phyloP scores from a whole-genome alignment of 2,797 vertebrate genomes.

The Hyperoplus immaculatus region DNA sequence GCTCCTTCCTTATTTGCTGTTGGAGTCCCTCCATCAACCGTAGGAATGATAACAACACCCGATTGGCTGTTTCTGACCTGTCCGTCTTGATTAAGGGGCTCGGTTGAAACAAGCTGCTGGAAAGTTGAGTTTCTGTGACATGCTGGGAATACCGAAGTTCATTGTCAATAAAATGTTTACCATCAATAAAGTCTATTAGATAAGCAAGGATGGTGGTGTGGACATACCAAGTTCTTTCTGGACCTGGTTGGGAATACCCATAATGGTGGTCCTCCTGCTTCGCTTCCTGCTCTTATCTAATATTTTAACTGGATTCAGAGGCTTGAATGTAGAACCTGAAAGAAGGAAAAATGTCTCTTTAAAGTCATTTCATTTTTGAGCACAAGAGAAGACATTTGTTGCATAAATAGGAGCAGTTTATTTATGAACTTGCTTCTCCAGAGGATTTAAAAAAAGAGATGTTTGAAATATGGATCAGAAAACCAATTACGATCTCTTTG shows the following conservation, averaged over 20 bases:
- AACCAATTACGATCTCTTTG: conserved; percentile 48
- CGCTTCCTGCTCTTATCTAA: conserved; percentile 85
- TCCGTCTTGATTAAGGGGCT: conserved; percentile 47
- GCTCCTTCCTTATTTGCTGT: conserved; percentile 78
- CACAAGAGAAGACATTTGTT: no score
- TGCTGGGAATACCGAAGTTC: conserved; percentile 64
- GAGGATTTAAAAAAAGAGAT: conserved; percentile 15
- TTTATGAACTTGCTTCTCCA: conserved; percentile 4
- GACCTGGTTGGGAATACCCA: conserved; percentile 96
- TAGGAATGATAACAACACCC: conserved; percentile 83
- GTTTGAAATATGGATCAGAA: conserved; percentile 55
- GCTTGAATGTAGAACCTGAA: conserved; percentile 88
- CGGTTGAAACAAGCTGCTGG: conserved; percentile 67
- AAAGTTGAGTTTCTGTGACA: conserved; percentile 78
- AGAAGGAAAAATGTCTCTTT: neutral
- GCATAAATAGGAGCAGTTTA: neutral
- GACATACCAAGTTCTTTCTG: conserved; percentile 94
- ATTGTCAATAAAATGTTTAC: conserved; percentile 20
- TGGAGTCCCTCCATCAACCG: conserved; percentile 86
- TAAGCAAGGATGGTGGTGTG: neutral
- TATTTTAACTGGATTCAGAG: conserved; percentile 82
- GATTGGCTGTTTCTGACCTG: conserved; percentile 57
- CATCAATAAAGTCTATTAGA: neutral
- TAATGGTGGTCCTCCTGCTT: conserved; percentile 93
- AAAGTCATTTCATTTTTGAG: neutral